A percentile compares a stretch with the other conserved stretches of the same genome.
phyloP scores from a whole-genome alignment of 1,140 invertebrate species.

The Cardiocondyla obscurior region DNA sequence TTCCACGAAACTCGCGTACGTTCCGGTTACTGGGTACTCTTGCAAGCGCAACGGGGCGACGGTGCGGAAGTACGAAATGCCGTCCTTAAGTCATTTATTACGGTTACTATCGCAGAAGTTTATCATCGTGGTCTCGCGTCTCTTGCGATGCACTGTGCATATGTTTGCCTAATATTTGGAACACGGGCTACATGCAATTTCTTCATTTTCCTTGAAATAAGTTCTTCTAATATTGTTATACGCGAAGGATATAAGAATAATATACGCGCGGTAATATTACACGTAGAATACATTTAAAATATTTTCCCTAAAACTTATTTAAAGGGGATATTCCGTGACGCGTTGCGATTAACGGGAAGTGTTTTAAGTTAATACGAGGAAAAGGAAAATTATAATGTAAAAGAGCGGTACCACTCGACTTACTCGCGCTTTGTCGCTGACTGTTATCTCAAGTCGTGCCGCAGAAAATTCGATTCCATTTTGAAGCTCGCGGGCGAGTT shows the following conservation, averaged over 20 bases:
- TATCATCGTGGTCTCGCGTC: background rate
- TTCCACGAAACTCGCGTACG: constrained; percentile 40
- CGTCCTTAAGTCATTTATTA: constrained; percentile 32
- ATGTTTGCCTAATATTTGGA: background rate
- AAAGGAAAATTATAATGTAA: constrained; percentile 11
- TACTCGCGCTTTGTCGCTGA: constrained; percentile 39
- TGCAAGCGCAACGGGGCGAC: constrained; percentile 2
- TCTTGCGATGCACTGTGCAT: background rate
- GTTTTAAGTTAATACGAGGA: constrained; percentile 12
- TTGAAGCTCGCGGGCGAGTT: constrained; percentile 46
- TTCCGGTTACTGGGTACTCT: constrained; percentile 38
- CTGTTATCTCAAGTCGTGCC: constrained; percentile 58
- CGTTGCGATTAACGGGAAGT: background rate
- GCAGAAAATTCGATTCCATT: constrained; percentile 68
- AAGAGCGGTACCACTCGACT: background rate
- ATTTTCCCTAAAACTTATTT: background rate
- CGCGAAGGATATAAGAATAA: too few relatives aligned
- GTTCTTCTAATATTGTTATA: background rate
- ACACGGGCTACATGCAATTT: background rate
- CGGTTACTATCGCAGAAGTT: constrained; percentile 14
- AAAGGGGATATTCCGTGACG: background rate
- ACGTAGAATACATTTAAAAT: background rate
- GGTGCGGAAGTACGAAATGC: constrained; percentile 36
- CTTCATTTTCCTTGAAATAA: background rate
- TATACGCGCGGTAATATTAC: background rate